These are phyloP conservation scores for Coregonus sp. DNA, from an alignment of 2,797 vertebrate species.

Conservation along the genomic window DNA sequence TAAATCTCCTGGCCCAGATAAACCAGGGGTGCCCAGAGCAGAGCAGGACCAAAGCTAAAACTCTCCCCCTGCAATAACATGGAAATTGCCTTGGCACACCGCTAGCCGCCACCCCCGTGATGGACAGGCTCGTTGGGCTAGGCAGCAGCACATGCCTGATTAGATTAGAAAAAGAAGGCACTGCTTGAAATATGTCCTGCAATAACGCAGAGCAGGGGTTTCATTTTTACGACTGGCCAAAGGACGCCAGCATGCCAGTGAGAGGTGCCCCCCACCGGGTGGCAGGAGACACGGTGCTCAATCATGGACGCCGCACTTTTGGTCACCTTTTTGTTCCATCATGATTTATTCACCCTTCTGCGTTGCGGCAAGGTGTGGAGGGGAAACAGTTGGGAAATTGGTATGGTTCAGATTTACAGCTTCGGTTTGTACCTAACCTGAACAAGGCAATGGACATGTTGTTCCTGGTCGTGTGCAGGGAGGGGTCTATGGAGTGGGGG, in stretches of 20 bases:
- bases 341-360: constrained; percentile 15
- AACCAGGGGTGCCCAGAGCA: not conserved
- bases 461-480: not conserved
- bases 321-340: not conserved
- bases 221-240: not conserved
- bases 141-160: not conserved
- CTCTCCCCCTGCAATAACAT: not conserved
- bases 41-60: not conserved
- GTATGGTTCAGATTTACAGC: constrained; percentile 6
- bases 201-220: constrained; percentile 3
- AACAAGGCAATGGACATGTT: constrained; percentile 1
- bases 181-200: constrained; percentile 12
- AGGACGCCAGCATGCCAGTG: not conserved
- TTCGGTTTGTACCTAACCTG: not conserved
- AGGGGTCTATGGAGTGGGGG: not conserved
- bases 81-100: constrained; percentile 6
- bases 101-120: not conserved
- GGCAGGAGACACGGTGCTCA: constrained; percentile 1
- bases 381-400: constrained; percentile 9
- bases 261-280: not conserved
- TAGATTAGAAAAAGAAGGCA: not conserved
- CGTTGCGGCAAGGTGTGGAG: not conserved
- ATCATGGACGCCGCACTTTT: constrained; percentile 11
- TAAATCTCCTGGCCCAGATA: not conserved
- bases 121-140: not conserved